Conservation (phyloP, 1,140 invertebrate species). For the Chelonus insularis region DNA sequence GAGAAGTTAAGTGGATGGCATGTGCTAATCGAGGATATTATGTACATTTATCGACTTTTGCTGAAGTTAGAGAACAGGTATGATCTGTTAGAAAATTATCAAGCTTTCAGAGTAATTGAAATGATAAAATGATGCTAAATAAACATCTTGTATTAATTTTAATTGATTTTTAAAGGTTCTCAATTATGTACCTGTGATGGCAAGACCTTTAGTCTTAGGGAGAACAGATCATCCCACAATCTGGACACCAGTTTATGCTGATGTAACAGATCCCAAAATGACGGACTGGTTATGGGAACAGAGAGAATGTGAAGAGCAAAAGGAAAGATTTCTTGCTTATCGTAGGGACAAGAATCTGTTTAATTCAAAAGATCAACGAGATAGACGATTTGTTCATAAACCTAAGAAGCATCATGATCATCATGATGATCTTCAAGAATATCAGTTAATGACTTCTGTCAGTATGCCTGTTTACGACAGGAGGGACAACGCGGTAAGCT, state of each 20-base stretch:
- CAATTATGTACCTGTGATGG: slow-evolving; percentile 89
- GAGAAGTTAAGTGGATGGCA: slow-evolving; percentile 94
- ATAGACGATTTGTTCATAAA: slow-evolving; percentile 59
- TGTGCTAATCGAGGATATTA: slow-evolving; percentile 93
- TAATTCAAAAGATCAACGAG: slow-evolving; percentile 61
- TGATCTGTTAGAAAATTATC: too few relatives aligned
- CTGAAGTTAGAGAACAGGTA: slow-evolving; percentile 89
- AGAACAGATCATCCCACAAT: slow-evolving; percentile 76
- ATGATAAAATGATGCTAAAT: slow-evolving; percentile 1
- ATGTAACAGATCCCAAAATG: slow-evolving; percentile 84
- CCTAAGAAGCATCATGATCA: slow-evolving; percentile 42
- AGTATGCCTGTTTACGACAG: slow-evolving; percentile 89
- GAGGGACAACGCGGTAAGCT: slow-evolving; percentile 74
- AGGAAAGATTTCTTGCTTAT: slow-evolving; percentile 68
- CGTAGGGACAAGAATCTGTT: slow-evolving; percentile 62
- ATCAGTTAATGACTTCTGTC: slow-evolving; percentile 81
- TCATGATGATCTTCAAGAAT: slow-evolving; percentile 35
- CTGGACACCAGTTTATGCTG: slow-evolving; percentile 92
- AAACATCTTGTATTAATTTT: too few relatives aligned
- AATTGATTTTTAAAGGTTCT: slow-evolving; percentile 64
- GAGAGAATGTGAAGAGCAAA: slow-evolving; percentile 76
- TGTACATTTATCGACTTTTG: slow-evolving; percentile 88
- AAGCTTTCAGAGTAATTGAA: too few relatives aligned
- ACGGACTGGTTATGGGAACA: slow-evolving; percentile 88
- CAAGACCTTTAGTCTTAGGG: slow-evolving; percentile 80